phyloP scores from a whole-genome alignment of 2,113 vertebrate genomes.

The Gopherus evgoodei region DNA sequence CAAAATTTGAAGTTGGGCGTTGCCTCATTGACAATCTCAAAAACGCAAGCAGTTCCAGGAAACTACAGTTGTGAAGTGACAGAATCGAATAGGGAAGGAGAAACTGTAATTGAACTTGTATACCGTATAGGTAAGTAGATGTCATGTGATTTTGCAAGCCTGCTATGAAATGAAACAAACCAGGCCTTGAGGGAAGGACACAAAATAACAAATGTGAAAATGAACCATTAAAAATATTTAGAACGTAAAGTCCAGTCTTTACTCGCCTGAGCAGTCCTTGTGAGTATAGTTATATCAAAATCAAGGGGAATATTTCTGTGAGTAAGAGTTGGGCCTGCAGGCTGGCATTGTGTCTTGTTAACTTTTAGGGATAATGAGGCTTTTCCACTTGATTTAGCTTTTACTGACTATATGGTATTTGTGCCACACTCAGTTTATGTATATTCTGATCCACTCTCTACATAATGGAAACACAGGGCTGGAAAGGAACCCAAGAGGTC shows the following conservation, averaged over 20 bases:
- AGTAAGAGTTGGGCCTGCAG: neutral
- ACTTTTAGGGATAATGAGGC: accelerated
- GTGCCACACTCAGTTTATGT: neutral
- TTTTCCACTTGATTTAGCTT: neutral
- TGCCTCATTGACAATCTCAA: slow-evolving; percentile 73
- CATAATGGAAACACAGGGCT: neutral
- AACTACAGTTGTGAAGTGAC: slow-evolving; percentile 82
- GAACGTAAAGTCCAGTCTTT: neutral
- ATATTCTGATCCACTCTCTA: neutral
- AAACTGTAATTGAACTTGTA: slow-evolving; percentile 61
- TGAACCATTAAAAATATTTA: neutral
- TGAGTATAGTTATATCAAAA: neutral
- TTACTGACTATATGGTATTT: neutral
- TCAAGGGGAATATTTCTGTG: neutral
- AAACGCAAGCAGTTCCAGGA: slow-evolving; percentile 39
- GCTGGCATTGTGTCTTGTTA: neutral
- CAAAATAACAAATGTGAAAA: neutral
- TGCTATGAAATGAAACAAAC: neutral
- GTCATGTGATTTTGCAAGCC: neutral
- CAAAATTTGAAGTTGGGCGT: slow-evolving; percentile 32
- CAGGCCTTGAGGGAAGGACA: neutral
- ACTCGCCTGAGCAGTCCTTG: neutral
- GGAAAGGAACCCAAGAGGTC: neutral
- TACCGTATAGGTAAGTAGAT: slow-evolving; percentile 63
- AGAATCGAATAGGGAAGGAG: slow-evolving; percentile 76